These are phyloP conservation scores for Panagrolaimus sp. DNA, from an alignment of 1,140 invertebrate species.

Conservation along the genomic window DNA sequence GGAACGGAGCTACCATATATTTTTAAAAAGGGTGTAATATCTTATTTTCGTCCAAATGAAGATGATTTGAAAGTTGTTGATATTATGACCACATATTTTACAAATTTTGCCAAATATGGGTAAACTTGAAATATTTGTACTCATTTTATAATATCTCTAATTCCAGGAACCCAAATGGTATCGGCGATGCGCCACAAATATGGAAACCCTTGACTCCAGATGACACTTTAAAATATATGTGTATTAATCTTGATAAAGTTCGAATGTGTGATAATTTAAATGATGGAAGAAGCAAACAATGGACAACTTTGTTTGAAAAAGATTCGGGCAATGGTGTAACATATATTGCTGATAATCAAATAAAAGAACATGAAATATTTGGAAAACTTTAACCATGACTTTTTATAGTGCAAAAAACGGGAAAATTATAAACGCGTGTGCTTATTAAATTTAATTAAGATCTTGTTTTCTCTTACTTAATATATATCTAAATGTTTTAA, in stretches of 20 bases:
- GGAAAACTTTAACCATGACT: too few relatives aligned
- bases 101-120: slow-evolving; percentile 56
- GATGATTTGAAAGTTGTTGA: slow-evolving; percentile 43
- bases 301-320: not conserved
- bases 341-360: too few relatives aligned
- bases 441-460: too few relatives aligned
- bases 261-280: slow-evolving; percentile 9
- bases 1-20: slow-evolving; percentile 49
- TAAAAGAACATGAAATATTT: too few relatives aligned
- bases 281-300: slow-evolving; percentile 3
- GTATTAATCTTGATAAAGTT: slow-evolving; percentile 7
- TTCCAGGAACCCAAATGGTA: slow-evolving; percentile 27
- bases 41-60: slow-evolving; percentile 37
- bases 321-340: too few relatives aligned
- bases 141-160: not conserved
- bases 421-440: too few relatives aligned
- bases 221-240: not conserved
- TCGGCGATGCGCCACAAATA: not conserved
- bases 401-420: too few relatives aligned
- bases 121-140: slow-evolving; percentile 23
- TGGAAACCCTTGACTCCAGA: not conserved
- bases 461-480: too few relatives aligned
- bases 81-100: slow-evolving; percentile 42
- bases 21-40: slow-evolving; percentile 40
- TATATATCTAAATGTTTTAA: too few relatives aligned